A percentile compares a stretch with the other conserved stretches of the same genome.
Evolutionary conservation across 2,888 invertebrate species (phyloP).

Genomic region (Trisateles emortualis): DNA sequence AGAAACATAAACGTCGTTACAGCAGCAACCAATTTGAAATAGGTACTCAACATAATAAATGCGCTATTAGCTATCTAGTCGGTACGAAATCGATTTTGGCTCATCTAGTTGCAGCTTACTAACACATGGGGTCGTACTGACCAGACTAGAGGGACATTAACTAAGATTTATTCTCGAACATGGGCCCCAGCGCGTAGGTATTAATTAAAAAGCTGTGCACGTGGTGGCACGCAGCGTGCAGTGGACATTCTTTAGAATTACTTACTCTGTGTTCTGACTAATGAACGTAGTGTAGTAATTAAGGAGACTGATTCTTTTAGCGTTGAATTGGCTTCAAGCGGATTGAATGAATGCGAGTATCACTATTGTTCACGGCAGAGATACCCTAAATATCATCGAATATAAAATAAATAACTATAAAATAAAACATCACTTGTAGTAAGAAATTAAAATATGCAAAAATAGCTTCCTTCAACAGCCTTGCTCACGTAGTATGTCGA

Average conservation of each 20-base stretch:
- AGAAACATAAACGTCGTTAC: background rate
- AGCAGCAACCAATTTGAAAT: background rate
- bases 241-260: slow-evolving; percentile 62
- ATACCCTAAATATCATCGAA: no score
- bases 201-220: slow-evolving; percentile 83
- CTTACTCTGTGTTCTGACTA: slow-evolving; percentile 50
- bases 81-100: slow-evolving; percentile 62
- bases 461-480: no score
- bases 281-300: slow-evolving; percentile 12
- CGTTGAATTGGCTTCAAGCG: background rate
- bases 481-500: no score
- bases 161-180: slow-evolving; percentile 80
- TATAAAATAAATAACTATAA: no score
- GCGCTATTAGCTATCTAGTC: slow-evolving; percentile 40
- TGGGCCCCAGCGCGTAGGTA: slow-evolving; percentile 63
- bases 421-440: no score
- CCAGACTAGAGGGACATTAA: slow-evolving; percentile 84
- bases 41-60: slow-evolving; percentile 28
- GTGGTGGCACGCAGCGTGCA: slow-evolving; percentile 60
- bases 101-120: slow-evolving; percentile 58
- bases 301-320: slow-evolving; percentile 4
- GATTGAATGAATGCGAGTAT: no score
- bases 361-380: no score
- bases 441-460: no score
- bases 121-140: slow-evolving; percentile 68